Conservation (phyloP, 2,797 vertebrate species). For the Xerus rutilus region DNA sequence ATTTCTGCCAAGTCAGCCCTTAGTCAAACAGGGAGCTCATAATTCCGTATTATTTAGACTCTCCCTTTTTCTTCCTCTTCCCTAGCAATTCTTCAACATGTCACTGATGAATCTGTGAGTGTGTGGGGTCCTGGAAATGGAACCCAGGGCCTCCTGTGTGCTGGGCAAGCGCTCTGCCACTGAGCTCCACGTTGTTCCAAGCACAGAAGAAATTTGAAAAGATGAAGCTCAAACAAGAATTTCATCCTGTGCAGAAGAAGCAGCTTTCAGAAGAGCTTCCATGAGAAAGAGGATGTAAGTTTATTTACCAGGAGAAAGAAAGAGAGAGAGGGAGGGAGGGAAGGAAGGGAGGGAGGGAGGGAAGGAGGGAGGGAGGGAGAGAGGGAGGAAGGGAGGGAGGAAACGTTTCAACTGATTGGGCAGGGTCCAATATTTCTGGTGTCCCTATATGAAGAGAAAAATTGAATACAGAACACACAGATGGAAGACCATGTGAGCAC, state of each 20-base stretch:
- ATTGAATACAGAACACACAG: neutral
- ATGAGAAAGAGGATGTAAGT: too few relatives aligned
- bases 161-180: neutral
- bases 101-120: neutral
- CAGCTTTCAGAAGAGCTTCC: too few relatives aligned
- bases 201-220: neutral
- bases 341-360: too few relatives aligned
- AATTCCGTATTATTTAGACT: neutral
- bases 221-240: neutral
- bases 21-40: slow-evolving; percentile 6
- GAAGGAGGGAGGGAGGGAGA: too few relatives aligned
- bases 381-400: too few relatives aligned
- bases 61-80: neutral
- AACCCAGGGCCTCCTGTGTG: neutral
- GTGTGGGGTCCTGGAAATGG: neutral
- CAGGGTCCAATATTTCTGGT: neutral
- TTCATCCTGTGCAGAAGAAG: neutral
- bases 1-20: neutral
- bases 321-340: too few relatives aligned
- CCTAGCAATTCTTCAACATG: neutral
- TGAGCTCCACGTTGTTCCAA: neutral
- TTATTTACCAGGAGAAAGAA: neutral
- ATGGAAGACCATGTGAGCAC: neutral
- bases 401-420: neutral
- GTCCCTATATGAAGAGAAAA: slow-evolving; percentile 11